Percentiles rank a stretch among this genome's conserved stretches.
phyloP scores from a whole-genome alignment of 1,140 invertebrate genomes.

The Drosophila trapezifrons region DNA sequence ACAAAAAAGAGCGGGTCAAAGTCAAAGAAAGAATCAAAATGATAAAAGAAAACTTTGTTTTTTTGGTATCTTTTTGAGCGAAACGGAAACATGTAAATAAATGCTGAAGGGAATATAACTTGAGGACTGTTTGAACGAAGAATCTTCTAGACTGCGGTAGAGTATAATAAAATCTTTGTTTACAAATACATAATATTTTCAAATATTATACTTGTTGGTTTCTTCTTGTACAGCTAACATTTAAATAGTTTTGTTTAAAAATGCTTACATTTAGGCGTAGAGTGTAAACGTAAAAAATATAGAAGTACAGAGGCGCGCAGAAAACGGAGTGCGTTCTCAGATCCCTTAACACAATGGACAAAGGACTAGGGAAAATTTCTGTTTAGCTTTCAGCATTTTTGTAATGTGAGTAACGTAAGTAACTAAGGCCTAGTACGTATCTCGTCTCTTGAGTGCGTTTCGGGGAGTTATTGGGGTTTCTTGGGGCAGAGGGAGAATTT shows the following conservation, averaged over 20 bases:
- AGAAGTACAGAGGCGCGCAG: conserved; percentile 36
- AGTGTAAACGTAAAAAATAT: conserved; percentile 58
- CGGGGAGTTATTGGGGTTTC: not conserved
- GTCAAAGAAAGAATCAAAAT: conserved; percentile 19
- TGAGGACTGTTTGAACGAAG: conserved; percentile 13
- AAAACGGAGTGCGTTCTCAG: conserved; percentile 13
- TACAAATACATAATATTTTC: conserved; percentile 74
- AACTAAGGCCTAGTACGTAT: conserved; percentile 68
- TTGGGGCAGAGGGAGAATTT: conserved; percentile 22
- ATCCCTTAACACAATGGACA: conserved; percentile 24
- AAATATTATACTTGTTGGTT: conserved; percentile 59
- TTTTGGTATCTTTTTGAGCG: conserved; percentile 56
- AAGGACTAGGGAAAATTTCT: conserved; percentile 49
- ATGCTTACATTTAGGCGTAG: conserved; percentile 62
- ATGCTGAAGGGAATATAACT: conserved; percentile 35
- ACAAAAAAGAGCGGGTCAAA: conserved; percentile 47
- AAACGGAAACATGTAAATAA: conserved; percentile 43
- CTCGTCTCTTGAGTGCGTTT: conserved; percentile 21
- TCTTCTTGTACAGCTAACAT: conserved; percentile 46
- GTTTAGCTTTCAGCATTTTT: conserved; percentile 42
- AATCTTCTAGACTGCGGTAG: conserved; percentile 13
- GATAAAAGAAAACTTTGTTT: conserved; percentile 17
- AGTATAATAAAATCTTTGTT: conserved; percentile 77
- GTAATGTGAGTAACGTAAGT: conserved; percentile 50
- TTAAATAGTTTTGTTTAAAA: conserved; percentile 65